Conservation (phyloP, 2,888 invertebrate species). For the Choristoneura rosaceana region DNA sequence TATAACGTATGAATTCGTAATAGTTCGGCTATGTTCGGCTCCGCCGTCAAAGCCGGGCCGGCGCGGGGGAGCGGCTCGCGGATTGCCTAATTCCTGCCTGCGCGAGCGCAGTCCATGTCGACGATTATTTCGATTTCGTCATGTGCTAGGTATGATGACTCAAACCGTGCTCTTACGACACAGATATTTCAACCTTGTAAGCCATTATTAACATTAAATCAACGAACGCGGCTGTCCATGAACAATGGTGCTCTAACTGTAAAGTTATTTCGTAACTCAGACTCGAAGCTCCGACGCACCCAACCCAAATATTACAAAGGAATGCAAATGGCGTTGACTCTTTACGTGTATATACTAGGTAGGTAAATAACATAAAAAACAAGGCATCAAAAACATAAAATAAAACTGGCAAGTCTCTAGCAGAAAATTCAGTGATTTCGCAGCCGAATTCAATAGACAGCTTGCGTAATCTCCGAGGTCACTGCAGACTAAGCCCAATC, state of each 20-base stretch:
- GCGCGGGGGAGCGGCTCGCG: slow-evolving; percentile 62
- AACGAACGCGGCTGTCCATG: background rate
- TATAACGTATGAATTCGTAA: slow-evolving; percentile 57
- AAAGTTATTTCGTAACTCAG: background rate
- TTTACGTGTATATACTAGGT: background rate
- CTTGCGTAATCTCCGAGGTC: slow-evolving; percentile 83
- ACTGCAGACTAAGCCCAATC: slow-evolving; percentile 74
- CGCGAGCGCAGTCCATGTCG: slow-evolving; percentile 59
- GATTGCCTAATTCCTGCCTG: slow-evolving; percentile 77
- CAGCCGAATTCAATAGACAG: slow-evolving; percentile 75
- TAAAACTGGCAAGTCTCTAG: slow-evolving; percentile 56
- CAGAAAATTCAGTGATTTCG: slow-evolving; percentile 84
- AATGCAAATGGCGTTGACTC: background rate
- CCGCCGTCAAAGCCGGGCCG: slow-evolving; percentile 51
- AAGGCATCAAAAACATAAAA: background rate
- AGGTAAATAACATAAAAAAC: background rate
- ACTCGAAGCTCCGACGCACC: background rate
- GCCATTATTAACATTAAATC: slow-evolving; percentile 21
- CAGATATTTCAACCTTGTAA: slow-evolving; percentile 40
- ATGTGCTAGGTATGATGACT: slow-evolving; percentile 67
- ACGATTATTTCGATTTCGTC: slow-evolving; percentile 74
- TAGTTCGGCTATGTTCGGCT: slow-evolving; percentile 63
- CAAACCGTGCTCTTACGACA: slow-evolving; percentile 69
- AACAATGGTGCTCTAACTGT: slow-evolving; percentile 2
- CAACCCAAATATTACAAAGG: background rate